A percentile compares a stretch with the other conserved stretches of the same genome.
Evolutionary conservation across 2,888 invertebrate genomes (phyloP).

Genomic region (Tryphoninae sp.): DNA sequence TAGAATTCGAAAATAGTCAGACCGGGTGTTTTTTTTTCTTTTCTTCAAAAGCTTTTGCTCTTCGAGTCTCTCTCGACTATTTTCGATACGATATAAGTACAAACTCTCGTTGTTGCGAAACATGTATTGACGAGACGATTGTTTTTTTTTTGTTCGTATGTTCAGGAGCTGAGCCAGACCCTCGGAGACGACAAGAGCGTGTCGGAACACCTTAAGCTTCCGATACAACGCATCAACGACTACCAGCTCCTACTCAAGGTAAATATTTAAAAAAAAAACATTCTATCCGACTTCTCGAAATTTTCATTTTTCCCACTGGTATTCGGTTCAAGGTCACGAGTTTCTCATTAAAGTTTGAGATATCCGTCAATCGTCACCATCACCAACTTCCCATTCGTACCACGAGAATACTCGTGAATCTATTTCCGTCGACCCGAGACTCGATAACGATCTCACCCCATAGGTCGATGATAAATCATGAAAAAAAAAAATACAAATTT

Average conservation of each 20-base stretch:
- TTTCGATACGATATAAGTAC: not conserved
- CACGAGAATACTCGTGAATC: too few species aligned
- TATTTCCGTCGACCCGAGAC: slow-evolving; percentile 6
- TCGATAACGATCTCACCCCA: not conserved
- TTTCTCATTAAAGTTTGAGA: slow-evolving; percentile 25
- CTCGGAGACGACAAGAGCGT: slow-evolving; percentile 94
- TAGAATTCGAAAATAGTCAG: not conserved
- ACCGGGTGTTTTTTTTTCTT: not conserved
- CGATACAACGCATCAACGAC: slow-evolving; percentile 97
- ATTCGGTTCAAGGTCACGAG: slow-evolving; percentile 40
- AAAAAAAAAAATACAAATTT: not conserved
- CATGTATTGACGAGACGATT: slow-evolving; percentile 29
- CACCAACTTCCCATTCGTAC: too few species aligned
- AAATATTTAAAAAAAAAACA: slow-evolving; percentile 67
- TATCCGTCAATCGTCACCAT: slow-evolving; percentile 10
- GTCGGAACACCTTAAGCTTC: slow-evolving; percentile 95
- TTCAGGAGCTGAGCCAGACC: slow-evolving; percentile 91
- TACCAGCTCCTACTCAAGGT: slow-evolving; percentile 97
- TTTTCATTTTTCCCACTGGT: not conserved
- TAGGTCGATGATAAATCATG: not conserved
- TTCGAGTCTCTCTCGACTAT: slow-evolving; percentile 26
- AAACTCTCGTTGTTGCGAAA: slow-evolving; percentile 10
- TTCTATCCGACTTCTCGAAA: not conserved
- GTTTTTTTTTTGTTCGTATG: slow-evolving; percentile 65
- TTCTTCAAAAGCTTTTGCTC: slow-evolving; percentile 19